These are phyloP conservation scores for Drosophila lacteicornis DNA, from an alignment of 1,140 invertebrate species.

Conservation along the genomic window DNA sequence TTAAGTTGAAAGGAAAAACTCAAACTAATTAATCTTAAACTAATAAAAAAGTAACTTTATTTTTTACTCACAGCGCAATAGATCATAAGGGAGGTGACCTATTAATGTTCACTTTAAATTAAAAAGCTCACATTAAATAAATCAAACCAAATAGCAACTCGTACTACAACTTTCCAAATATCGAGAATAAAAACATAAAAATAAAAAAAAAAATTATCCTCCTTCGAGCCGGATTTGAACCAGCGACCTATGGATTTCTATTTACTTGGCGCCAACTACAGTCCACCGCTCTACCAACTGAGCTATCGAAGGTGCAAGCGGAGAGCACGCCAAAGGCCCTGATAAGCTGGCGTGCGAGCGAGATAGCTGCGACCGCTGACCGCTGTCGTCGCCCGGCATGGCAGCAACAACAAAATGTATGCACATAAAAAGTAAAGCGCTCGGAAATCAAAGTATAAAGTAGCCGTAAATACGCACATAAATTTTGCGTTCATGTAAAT, in stretches of 20 bases:
- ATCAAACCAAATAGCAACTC: too few relatives aligned
- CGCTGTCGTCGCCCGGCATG: constrained; percentile 5
- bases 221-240: constrained; percentile 90
- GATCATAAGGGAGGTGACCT: too few relatives aligned
- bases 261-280: constrained; percentile 86
- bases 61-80: too few relatives aligned
- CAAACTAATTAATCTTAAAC: too few relatives aligned
- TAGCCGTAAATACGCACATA: constrained; percentile 51
- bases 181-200: background rate
- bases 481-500: constrained; percentile 66
- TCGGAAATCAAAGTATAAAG: constrained; percentile 29
- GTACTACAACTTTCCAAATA: background rate
- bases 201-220: constrained; percentile 1
- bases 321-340: background rate
- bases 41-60: too few relatives aligned
- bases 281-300: constrained; percentile 95
- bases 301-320: constrained; percentile 89
- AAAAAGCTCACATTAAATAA: too few relatives aligned
- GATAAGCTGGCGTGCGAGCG: constrained; percentile 1
- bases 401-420: constrained; percentile 11
- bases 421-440: constrained; percentile 20
- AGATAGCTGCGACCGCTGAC: constrained; percentile 12
- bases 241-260: constrained; percentile 89
- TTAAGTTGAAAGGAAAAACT: too few relatives aligned
- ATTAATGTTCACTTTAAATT: too few relatives aligned